Evolutionary conservation across 2,888 invertebrate genomes (phyloP), one percentile per base, ranked within the genome.

Genomic region (Esperia sulphurella): DNA sequence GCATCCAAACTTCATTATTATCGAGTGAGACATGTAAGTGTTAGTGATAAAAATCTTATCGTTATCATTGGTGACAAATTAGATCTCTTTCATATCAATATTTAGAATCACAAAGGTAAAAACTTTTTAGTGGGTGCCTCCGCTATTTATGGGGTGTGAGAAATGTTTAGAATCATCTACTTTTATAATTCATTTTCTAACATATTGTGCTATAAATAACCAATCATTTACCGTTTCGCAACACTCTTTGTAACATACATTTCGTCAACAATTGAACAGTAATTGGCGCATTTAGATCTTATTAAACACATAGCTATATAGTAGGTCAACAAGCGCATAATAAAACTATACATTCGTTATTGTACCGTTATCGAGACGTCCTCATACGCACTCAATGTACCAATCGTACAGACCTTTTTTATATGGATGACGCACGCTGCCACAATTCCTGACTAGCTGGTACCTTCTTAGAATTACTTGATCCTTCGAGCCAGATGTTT

Each of bases 341-440:
- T 63, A 64, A 61, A 60, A 58, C 64, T 61, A 65, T 65, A 59
- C 57, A 57, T 66, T 68, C 70, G 75, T 74, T 75, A 67, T 50
- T 57, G 55, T 75, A 75, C 80, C 76, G 82, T 81, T 83, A 80
- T 68, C 57, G 50, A 61, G 58, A 65, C 64, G 55, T 65, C 69
- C 71, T 69, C 53, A 53, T 51, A 45, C 51, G 53, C 45, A 53
- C 49, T 45, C 58, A 57, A 59, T 59, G 59, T 63, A 64, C 66
- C 55, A 57, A 59, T 52, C 55, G 7, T 50, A 44, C 50, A 64
- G 52, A 64, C 62, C 55, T 61, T 77, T 64, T 76, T 73, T 70
- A 70, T 65, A 64, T 68, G 59, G 59, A 73, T 82, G 82, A 82
- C 79, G 74, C 78, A 81, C 72, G 58, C 61, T 57, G 57, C 54